Conservation (phyloP, 2,113 vertebrate genomes). For the Bucco capensis region DNA sequence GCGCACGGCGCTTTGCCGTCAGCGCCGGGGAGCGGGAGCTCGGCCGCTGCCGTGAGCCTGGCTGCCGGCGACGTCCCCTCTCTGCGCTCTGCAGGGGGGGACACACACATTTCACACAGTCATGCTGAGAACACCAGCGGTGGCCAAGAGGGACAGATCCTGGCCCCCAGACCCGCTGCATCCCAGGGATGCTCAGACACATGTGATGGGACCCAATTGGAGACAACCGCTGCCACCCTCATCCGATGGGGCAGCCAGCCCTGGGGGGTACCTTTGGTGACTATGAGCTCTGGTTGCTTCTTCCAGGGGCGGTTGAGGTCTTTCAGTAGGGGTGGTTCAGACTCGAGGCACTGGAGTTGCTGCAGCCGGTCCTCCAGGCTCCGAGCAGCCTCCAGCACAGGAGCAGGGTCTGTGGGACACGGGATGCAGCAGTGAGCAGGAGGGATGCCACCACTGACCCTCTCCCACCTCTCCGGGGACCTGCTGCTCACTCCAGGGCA, state of each 20-base stretch:
- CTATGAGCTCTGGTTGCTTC: constrained; percentile 79
- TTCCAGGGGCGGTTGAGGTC: constrained; percentile 84
- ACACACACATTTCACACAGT: neutral
- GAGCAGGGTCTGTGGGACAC: constrained; percentile 77
- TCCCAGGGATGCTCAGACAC: neutral
- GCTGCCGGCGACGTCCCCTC: constrained; percentile 42
- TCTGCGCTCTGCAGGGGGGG: constrained; percentile 66
- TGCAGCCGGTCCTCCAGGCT: constrained; percentile 86
- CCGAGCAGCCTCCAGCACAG: constrained; percentile 86
- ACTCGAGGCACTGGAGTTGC: constrained; percentile 80
- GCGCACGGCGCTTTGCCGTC: constrained; percentile 75
- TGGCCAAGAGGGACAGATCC: neutral
- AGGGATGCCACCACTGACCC: neutral
- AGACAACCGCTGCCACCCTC: rapidly evolving
- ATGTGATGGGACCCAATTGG: neutral
- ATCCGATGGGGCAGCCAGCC: rapidly evolving
- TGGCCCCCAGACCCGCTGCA: neutral
- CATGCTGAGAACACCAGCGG: neutral
- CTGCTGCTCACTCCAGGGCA: neutral
- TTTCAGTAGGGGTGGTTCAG: constrained; percentile 73
- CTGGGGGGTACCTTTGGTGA: constrained; percentile 75
- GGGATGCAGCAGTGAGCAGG: rapidly evolving
- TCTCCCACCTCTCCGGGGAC: neutral
- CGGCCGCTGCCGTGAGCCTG: constrained; percentile 34
- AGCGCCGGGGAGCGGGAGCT: constrained; percentile 68